phyloP scores from a whole-genome alignment of 2,888 invertebrate species.

The Fissipunctia ypsillon region DNA sequence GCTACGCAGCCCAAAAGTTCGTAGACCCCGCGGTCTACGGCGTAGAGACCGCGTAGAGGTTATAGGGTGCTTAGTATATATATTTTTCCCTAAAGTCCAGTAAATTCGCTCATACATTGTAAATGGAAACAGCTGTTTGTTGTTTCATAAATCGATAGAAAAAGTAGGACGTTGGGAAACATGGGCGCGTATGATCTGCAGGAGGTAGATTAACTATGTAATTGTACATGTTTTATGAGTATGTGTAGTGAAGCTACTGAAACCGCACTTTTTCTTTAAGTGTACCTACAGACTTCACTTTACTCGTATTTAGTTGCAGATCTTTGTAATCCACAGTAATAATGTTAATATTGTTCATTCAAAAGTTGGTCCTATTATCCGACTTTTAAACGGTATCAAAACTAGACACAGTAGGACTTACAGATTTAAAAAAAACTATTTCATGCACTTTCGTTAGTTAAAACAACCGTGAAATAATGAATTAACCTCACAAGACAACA shows the following conservation, averaged over 20 bases:
- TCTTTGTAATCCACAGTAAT: neutral
- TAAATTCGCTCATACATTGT: neutral
- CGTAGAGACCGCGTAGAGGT: slow-evolving; percentile 11
- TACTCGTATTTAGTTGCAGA: neutral
- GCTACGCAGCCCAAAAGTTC: neutral
- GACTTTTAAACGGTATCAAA: neutral
- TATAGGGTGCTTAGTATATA: too few relatives aligned
- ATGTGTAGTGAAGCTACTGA: neutral
- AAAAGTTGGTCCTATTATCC: neutral
- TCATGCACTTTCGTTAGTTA: too few relatives aligned
- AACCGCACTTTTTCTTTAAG: neutral
- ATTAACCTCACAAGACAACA: too few relatives aligned
- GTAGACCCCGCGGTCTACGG: slow-evolving; percentile 13
- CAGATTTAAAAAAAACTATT: too few relatives aligned
- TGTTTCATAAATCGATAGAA: slow-evolving; percentile 51
- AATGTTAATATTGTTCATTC: neutral
- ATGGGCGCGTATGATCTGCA: slow-evolving; percentile 44
- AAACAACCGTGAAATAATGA: too few relatives aligned
- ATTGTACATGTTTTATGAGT: slow-evolving; percentile 29
- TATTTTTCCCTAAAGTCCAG: neutral
- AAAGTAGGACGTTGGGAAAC: slow-evolving; percentile 48
- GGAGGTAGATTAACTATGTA: slow-evolving; percentile 60
- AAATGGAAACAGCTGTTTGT: slow-evolving; percentile 16
- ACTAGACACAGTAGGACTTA: neutral
- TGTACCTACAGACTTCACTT: neutral